A percentile compares a stretch with the other conserved stretches of the same genome.
phyloP scores from a whole-genome alignment of 2,888 invertebrate species.

The Corbicula japonica region DNA sequence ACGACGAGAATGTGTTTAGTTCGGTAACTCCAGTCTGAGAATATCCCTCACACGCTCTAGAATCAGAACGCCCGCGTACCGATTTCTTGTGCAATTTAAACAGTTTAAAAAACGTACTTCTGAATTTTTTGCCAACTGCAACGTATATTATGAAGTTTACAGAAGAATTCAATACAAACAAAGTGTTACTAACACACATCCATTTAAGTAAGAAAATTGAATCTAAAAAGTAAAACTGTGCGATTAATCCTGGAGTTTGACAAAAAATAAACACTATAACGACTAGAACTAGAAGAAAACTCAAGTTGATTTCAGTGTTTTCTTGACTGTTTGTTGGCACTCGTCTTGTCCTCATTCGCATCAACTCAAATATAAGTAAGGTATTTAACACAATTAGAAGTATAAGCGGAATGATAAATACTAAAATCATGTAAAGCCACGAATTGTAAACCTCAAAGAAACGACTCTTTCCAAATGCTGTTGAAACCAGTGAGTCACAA shows the following conservation, averaged over 20 bases:
- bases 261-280: slow-evolving; percentile 84
- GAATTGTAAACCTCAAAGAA: slow-evolving; percentile 73
- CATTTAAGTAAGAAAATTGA: slow-evolving; percentile 73
- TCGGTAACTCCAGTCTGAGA: too few species aligned
- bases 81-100: too few species aligned
- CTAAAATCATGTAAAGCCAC: slow-evolving; percentile 76
- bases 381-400: slow-evolving; percentile 76
- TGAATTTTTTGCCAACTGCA: slow-evolving; percentile 81
- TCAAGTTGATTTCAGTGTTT: slow-evolving; percentile 81
- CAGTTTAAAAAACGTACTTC: slow-evolving; percentile 76
- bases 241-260: slow-evolving; percentile 82
- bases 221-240: slow-evolving; percentile 78
- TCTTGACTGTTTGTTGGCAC: slow-evolving; percentile 76
- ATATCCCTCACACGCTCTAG: too few species aligned
- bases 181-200: slow-evolving; percentile 80
- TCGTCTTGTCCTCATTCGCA: slow-evolving; percentile 80
- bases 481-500: slow-evolving; percentile 68
- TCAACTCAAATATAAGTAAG: slow-evolving; percentile 78
- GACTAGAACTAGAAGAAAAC: slow-evolving; percentile 82
- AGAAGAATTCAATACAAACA: slow-evolving; percentile 83
- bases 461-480: slow-evolving; percentile 70
- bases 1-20: too few species aligned
- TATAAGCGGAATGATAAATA: slow-evolving; percentile 77
- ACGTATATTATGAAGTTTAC: slow-evolving; percentile 85
- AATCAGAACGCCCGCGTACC: too few species aligned